Evolutionary conservation across 2,888 invertebrate species (phyloP).

Genomic region (Xestobium rufovillosum): DNA sequence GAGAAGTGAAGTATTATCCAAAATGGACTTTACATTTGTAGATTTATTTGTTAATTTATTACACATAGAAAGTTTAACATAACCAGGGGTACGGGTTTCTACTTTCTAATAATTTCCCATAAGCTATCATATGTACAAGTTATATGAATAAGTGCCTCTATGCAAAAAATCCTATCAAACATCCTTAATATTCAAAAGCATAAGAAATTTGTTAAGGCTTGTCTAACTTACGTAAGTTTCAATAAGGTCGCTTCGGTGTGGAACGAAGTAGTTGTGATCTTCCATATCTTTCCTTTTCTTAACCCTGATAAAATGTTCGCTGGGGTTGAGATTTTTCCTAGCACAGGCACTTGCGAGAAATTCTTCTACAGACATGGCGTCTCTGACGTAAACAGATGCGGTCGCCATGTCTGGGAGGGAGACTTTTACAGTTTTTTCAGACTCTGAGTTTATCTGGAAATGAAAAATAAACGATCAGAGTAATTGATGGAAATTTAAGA

Average conservation of each 20-base stretch:
- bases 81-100: too few species aligned
- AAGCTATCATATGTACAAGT: too few species aligned
- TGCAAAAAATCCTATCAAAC: too few species aligned
- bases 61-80: too few species aligned
- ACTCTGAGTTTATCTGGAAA: slow-evolving; percentile 76
- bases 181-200: too few species aligned
- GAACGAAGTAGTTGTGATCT: slow-evolving; percentile 93
- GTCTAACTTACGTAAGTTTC: slow-evolving; percentile 92
- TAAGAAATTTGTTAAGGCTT: too few species aligned
- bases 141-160: too few species aligned
- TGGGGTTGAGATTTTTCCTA: slow-evolving; percentile 84
- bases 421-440: slow-evolving; percentile 83
- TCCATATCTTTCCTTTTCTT: slow-evolving; percentile 93
- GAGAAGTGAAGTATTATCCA: too few species aligned
- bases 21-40: too few species aligned
- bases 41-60: too few species aligned
- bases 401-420: slow-evolving; percentile 77
- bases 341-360: slow-evolving; percentile 89
- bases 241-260: slow-evolving; percentile 88
- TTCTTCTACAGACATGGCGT: slow-evolving; percentile 93
- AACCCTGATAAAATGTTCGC: slow-evolving; percentile 93
- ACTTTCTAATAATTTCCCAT: too few species aligned
- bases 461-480: slow-evolving; percentile 26
- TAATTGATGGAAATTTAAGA: slow-evolving; percentile 8
- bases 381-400: slow-evolving; percentile 79